Conservation (phyloP, 2,888 invertebrate species). For the Notodonta dromedarius region DNA sequence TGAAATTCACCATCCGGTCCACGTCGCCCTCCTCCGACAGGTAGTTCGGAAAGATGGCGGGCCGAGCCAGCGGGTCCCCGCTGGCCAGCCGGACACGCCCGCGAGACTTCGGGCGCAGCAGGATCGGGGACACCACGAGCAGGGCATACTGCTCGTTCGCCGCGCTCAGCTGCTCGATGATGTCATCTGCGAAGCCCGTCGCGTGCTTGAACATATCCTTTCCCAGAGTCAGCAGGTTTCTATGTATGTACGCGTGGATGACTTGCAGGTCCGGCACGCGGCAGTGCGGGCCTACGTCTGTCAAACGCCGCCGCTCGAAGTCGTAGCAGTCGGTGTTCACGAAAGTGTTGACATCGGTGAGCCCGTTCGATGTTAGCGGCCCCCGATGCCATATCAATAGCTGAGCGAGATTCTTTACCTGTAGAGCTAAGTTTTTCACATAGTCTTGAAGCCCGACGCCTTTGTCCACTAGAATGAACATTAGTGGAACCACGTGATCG, state of each 20-base stretch:
- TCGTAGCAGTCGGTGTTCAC: slow-evolving; percentile 61
- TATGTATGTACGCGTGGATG: slow-evolving; percentile 51
- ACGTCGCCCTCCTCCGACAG: slow-evolving; percentile 53
- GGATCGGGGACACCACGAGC: slow-evolving; percentile 47
- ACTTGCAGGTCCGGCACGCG: slow-evolving; percentile 56
- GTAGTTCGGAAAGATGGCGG: slow-evolving; percentile 58
- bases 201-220: slow-evolving; percentile 30
- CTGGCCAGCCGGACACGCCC: slow-evolving; percentile 56
- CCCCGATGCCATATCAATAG: slow-evolving; percentile 41
- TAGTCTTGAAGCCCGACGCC: slow-evolving; percentile 14
- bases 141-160: slow-evolving; percentile 45
- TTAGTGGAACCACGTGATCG: slow-evolving; percentile 55
- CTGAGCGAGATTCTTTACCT: slow-evolving; percentile 26
- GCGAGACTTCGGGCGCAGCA: slow-evolving; percentile 53
- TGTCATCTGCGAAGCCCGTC: slow-evolving; percentile 33
- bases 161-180: slow-evolving; percentile 44
- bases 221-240: slow-evolving; percentile 31
- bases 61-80: slow-evolving; percentile 43
- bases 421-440: slow-evolving; percentile 17
- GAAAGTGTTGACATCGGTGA: slow-evolving; percentile 56
- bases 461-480: slow-evolving; percentile 48
- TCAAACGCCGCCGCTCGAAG: slow-evolving; percentile 34
- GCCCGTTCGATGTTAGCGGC: slow-evolving; percentile 55
- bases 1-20: slow-evolving; percentile 46
- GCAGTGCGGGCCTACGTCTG: slow-evolving; percentile 40